These are phyloP conservation scores for Hafferia zeledoni DNA, from an alignment of 2,797 vertebrate genomes.

Conservation along the genomic window DNA sequence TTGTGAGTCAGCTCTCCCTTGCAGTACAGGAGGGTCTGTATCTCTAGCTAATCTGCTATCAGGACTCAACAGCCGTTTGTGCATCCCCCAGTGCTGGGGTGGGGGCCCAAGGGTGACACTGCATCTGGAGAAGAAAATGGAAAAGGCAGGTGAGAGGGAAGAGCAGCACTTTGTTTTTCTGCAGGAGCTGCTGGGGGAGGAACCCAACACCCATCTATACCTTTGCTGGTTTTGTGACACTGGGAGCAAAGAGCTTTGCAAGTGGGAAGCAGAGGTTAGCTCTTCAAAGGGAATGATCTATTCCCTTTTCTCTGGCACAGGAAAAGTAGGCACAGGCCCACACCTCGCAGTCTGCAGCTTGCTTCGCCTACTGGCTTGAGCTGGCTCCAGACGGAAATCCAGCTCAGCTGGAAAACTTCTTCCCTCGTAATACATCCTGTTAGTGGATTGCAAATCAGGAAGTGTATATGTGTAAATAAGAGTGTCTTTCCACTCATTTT, in stretches of 20 bases:
- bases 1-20: background rate
- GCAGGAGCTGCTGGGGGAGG: background rate
- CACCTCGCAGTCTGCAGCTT: background rate
- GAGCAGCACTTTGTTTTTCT: background rate
- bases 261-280: background rate
- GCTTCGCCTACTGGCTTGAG: background rate
- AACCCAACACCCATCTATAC: background rate
- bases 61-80: background rate
- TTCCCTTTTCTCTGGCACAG: background rate
- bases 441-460: constrained; percentile 37
- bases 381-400: background rate
- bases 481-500: background rate
- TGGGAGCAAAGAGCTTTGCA: background rate
- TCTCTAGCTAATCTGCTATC: constrained; percentile 48
- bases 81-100: background rate
- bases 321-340: background rate
- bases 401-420: constrained; percentile 38
- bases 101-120: background rate
- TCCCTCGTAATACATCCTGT: background rate
- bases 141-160: background rate
- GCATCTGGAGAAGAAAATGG: background rate
- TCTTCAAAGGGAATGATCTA: background rate
- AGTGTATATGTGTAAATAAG: background rate
- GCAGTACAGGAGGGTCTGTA: background rate
- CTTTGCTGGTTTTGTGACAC: background rate